phyloP scores from a whole-genome alignment of 2,888 invertebrate species.

The Drosophila anomalipes region DNA sequence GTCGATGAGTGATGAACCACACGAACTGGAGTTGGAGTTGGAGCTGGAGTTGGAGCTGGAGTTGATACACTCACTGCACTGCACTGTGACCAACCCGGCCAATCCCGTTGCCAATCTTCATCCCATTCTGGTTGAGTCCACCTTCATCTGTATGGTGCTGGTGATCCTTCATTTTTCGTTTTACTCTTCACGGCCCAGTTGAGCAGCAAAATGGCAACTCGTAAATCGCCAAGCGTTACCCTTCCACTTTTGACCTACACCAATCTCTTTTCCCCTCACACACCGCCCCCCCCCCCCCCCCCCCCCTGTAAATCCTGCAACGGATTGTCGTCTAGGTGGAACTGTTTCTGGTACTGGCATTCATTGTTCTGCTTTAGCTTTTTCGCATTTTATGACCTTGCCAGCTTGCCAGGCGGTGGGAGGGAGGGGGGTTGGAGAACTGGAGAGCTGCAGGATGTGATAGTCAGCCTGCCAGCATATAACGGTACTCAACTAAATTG shows the following conservation, averaged over 20 bases:
- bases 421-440: neutral
- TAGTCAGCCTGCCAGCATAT: conserved; percentile 66
- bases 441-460: neutral
- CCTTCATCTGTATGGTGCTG: conserved; percentile 7
- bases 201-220: conserved; percentile 78
- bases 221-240: conserved; percentile 61
- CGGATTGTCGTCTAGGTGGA: conserved; percentile 51
- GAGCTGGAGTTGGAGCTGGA: too few relatives aligned
- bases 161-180: conserved; percentile 56
- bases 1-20: conserved; percentile 22
- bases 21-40: neutral
- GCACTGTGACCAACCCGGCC: neutral
- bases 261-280: neutral
- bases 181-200: conserved; percentile 74
- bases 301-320: conserved; percentile 11
- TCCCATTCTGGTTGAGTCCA: neutral
- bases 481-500: conserved; percentile 81
- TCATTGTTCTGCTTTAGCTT: conserved; percentile 73
- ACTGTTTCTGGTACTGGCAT: conserved; percentile 52
- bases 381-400: conserved; percentile 75
- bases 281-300: rapidly evolving
- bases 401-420: conserved; percentile 7
- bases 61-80: neutral
- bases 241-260: neutral
- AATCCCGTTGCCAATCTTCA: neutral